Percentiles rank a stretch among this genome's conserved stretches.
These are phyloP conservation scores for Aphaenogaster ashmeadi DNA, from an alignment of 1,140 invertebrate species.

Conservation along the genomic window DNA sequence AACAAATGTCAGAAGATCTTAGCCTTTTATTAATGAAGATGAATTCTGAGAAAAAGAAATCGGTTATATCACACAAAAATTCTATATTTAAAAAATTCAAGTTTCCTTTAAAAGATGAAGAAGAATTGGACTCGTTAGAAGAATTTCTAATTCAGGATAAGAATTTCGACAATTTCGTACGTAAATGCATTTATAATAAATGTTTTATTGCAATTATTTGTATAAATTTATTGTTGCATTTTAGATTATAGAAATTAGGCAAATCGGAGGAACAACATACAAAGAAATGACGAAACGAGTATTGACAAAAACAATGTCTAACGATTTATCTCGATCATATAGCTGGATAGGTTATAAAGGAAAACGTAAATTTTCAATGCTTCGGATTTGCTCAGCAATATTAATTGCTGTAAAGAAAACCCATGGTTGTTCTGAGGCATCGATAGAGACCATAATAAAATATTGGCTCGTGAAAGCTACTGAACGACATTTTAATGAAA, in stretches of 20 bases:
- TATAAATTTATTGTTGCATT: constrained; percentile 7
- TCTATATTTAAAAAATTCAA: neutral
- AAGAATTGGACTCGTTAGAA: neutral
- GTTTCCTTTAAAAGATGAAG: neutral
- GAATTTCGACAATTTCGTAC: neutral
- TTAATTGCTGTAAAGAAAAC: neutral
- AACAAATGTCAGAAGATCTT: constrained; percentile 4
- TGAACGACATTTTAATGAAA: neutral
- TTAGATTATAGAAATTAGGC: neutral
- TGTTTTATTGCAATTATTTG: neutral
- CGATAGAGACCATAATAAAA: neutral
- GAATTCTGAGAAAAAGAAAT: neutral
- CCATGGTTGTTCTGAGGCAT: neutral
- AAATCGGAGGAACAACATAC: neutral
- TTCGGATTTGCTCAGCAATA: neutral
- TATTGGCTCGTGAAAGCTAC: constrained; percentile 7
- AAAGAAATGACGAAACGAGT: neutral
- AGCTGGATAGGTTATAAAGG: neutral
- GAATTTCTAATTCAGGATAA: neutral
- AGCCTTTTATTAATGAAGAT: neutral
- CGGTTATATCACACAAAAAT: too few species aligned
- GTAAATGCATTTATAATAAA: neutral
- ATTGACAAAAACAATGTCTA: neutral
- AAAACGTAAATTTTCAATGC: neutral
- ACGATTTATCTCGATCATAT: neutral